A percentile compares a stretch with the other conserved stretches of the same genome.
Evolutionary conservation across 2,888 invertebrate species (phyloP).

Genomic region (Apoderus coryli): DNA sequence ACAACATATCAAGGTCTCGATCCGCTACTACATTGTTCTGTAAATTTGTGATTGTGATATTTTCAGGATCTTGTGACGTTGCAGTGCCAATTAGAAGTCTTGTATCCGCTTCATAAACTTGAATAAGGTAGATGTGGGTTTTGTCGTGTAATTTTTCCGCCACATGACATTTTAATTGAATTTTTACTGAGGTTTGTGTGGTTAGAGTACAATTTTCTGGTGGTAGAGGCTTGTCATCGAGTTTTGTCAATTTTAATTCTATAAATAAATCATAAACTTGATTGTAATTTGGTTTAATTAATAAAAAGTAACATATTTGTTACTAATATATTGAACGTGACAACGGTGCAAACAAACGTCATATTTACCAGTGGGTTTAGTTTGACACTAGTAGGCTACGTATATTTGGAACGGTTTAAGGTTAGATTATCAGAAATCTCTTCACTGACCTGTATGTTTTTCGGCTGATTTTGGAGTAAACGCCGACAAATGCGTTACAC

Average conservation of each 20-base stretch:
- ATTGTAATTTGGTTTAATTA: no score
- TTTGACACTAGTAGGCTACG: constrained; percentile 4
- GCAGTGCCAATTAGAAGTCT: constrained; percentile 36
- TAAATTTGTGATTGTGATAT: constrained; percentile 24
- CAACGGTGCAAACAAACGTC: no score
- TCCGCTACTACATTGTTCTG: constrained; percentile 34
- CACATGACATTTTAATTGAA: constrained; percentile 36
- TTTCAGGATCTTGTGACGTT: constrained; percentile 34
- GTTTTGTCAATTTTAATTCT: no score
- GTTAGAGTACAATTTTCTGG: constrained; percentile 39
- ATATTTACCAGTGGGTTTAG: no score
- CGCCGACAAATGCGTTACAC: constrained; percentile 47
- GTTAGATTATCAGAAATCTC: no score
- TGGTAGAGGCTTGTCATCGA: constrained; percentile 33
- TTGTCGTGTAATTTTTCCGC: constrained; percentile 24
- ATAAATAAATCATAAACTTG: no score
- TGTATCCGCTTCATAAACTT: constrained; percentile 38
- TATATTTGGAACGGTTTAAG: no score
- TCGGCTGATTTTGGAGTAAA: constrained; percentile 59
- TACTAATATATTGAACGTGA: no score
- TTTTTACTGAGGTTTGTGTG: constrained; percentile 33
- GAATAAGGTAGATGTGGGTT: constrained; percentile 34
- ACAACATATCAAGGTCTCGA: constrained; percentile 31
- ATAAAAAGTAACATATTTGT: no score
- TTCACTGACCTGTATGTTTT: constrained; percentile 49